Evolutionary conservation across 1,140 invertebrate genomes (phyloP), one percentile per base, ranked within the genome.

Genomic region (Scaptodrosophila lebanonensis): DNA sequence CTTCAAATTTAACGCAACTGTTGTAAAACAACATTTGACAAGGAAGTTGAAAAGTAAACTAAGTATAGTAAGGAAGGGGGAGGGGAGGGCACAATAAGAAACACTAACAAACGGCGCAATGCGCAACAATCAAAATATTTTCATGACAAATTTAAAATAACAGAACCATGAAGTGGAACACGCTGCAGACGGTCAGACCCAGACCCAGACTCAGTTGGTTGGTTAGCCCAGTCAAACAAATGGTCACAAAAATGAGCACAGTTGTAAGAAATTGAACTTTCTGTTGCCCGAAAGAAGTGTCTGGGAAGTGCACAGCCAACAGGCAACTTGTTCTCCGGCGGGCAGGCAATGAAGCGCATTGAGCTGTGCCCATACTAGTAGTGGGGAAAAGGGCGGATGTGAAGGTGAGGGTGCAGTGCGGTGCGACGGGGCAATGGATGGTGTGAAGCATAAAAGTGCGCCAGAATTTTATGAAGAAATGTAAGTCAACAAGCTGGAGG

Each of bases 71-170:
- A 16, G 2, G 16, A 8, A 36, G 32, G 47, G 25, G 15, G 33
- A 51, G 42, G 27, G 30, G 40, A 30, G 48, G 43, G 59, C 2
- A 17, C 15, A 20, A 9, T 2, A 44, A 49, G 18, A 16, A 42
- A 42, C 20, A 42, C 39, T 40, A 18, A 52, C 15, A 17, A 49
- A 49, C 32, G 20, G 25, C 22, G 4, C 7, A 68, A 69, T 56
- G 52, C 53, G 62, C 69, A 72, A 72, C 73, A 68, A 76, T 83
- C 63, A 59, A 83, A 84, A 83, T 83, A 84, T 84, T 83, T 84
- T 84, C 72, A 73, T 83, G 73, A 83, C 77, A 83, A 84, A 84
- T 83, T 82, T 83, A 72, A 84, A 83, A 67, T 68, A 84, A 79
- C 69, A 84, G 57, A 84, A 52, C 52, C 73, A 62, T 70, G 68